A percentile compares a stretch with the other conserved stretches of the same genome.
phyloP scores from a whole-genome alignment of 2,888 invertebrate genomes.

The Harpalus rubripes region DNA sequence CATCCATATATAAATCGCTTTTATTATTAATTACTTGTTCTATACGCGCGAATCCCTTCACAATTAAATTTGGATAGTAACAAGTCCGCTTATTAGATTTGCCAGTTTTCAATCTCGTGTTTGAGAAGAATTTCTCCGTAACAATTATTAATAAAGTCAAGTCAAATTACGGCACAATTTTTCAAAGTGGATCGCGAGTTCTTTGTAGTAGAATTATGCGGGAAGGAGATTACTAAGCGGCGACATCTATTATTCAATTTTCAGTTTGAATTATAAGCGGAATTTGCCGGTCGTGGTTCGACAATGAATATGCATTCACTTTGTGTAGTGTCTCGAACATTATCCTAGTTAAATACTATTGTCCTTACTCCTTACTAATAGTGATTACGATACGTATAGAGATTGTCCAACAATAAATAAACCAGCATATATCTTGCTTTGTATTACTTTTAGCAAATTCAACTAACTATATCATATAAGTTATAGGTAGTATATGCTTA shows the following conservation, averaged over 20 bases:
- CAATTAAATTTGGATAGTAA: slow-evolving; percentile 29
- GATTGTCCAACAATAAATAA: too few species aligned
- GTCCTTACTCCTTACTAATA: background rate
- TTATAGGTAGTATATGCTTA: too few species aligned
- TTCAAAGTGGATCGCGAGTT: slow-evolving; percentile 23
- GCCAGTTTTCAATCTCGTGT: slow-evolving; percentile 27
- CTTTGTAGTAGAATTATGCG: slow-evolving; percentile 7
- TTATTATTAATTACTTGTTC: slow-evolving; percentile 38
- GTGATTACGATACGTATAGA: background rate
- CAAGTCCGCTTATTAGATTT: slow-evolving; percentile 21
- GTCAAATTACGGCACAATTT: slow-evolving; percentile 34
- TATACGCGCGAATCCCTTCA: background rate
- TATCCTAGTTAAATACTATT: background rate
- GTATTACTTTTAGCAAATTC: too few species aligned
- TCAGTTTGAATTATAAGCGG: background rate
- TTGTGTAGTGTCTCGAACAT: background rate
- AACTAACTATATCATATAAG: too few species aligned
- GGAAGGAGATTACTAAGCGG: background rate
- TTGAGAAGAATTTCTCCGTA: slow-evolving; percentile 12
- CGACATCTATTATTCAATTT: slow-evolving; percentile 6
- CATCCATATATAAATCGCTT: slow-evolving; percentile 10
- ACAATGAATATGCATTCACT: background rate
- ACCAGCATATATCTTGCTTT: too few species aligned
- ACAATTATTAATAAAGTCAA: slow-evolving; percentile 25
- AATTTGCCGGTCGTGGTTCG: background rate